phyloP scores from a whole-genome alignment of 2,113 vertebrate genomes.

The Larimichthys crocea region DNA sequence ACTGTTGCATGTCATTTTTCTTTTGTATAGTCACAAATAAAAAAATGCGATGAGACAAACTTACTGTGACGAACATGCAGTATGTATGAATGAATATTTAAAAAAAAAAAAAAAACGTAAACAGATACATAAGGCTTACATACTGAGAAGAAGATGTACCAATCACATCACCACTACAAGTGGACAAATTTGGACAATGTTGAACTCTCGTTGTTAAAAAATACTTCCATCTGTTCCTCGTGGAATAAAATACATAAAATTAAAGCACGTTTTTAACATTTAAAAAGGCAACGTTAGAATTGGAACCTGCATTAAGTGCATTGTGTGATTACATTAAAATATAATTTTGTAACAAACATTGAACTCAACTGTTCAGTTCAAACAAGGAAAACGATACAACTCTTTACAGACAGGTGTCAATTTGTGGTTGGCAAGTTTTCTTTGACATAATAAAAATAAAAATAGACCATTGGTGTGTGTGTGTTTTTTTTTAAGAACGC shows the following conservation, averaged over 20 bases:
- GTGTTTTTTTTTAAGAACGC: constrained; percentile 10
- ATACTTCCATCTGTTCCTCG: constrained; percentile 42
- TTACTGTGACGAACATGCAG: constrained; percentile 51
- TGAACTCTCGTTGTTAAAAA: constrained; percentile 43
- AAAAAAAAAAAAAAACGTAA: constrained; percentile 68
- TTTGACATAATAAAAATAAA: constrained; percentile 25
- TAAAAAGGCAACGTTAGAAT: constrained; percentile 39
- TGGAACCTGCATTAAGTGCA: constrained; percentile 74
- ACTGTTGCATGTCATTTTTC: constrained; percentile 67
- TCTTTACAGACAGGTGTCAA: constrained; percentile 34
- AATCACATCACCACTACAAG: constrained; percentile 48
- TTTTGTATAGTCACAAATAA: constrained; percentile 54
- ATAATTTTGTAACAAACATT: constrained; percentile 45
- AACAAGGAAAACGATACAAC: constrained; percentile 28
- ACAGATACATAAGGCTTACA: constrained; percentile 85
- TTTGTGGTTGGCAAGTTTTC: constrained; percentile 20
- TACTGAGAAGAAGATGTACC: constrained; percentile 82
- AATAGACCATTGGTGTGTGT: constrained; percentile 4
- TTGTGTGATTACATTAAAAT: constrained; percentile 62
- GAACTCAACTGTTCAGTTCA: constrained; percentile 28
- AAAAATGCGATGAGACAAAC: constrained; percentile 40
- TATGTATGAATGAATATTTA: constrained; percentile 60
- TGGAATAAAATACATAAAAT: constrained; percentile 50
- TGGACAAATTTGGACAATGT: constrained; percentile 39
- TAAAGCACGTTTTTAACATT: constrained; percentile 6